Percentiles rank a stretch among this genome's conserved stretches.
These are phyloP conservation scores for Plodia interpunctella DNA, from an alignment of 1,140 invertebrate genomes.

Conservation along the genomic window DNA sequence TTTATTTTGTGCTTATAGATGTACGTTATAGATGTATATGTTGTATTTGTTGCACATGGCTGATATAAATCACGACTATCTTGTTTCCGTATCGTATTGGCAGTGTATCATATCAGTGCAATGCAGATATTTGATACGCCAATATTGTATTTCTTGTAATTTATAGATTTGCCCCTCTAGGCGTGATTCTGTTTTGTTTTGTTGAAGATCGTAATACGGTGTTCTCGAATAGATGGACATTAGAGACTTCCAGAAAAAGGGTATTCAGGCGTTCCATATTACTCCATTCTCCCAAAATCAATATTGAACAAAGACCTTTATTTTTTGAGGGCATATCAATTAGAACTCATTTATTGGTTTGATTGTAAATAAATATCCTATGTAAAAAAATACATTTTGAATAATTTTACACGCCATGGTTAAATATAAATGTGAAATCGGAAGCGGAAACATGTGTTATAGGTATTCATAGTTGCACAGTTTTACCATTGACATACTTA, in stretches of 20 bases:
- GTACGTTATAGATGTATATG: background rate
- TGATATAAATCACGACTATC: conserved; percentile 1
- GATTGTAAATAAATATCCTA: no score
- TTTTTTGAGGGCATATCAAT: no score
- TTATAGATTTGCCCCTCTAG: background rate
- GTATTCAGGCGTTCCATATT: no score
- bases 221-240: no score
- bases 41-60: conserved; percentile 4
- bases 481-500: background rate
- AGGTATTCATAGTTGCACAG: background rate
- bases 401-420: background rate
- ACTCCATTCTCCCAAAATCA: no score
- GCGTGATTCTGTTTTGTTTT: background rate
- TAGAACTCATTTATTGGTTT: no score
- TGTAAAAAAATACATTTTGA: no score
- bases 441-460: background rate
- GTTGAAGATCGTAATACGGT: background rate
- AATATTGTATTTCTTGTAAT: background rate
- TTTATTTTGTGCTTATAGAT: background rate
- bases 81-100: conserved; percentile 1
- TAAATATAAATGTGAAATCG: background rate
- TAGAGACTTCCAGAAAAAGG: no score
- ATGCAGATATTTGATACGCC: background rate
- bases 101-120: conserved; percentile 4
- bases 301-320: no score